Percentiles rank a stretch among this genome's conserved stretches.
phyloP scores from a whole-genome alignment of 2,113 vertebrate species.

The Corythornis cristatus region DNA sequence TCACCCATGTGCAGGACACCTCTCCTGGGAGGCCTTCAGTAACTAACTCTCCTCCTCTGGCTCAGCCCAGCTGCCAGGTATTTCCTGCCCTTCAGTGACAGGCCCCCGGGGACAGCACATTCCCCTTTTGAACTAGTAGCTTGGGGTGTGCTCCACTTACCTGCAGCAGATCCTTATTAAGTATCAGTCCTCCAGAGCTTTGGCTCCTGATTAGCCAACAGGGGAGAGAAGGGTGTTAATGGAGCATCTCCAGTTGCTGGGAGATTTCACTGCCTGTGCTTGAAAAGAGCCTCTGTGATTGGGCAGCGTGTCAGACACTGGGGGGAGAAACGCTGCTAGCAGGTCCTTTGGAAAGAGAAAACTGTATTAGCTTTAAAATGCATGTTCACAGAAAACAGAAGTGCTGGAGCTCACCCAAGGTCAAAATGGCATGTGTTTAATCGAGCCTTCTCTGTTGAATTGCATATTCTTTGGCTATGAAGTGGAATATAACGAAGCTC shows the following conservation, averaged over 20 bases:
- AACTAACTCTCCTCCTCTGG: not conserved
- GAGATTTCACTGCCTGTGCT: not conserved
- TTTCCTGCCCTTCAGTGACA: not conserved
- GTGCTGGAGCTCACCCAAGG: not conserved
- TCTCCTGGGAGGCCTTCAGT: not conserved
- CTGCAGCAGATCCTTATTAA: not conserved
- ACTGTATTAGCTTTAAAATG: not conserved
- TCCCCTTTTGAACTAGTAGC: not conserved
- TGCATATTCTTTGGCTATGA: not conserved
- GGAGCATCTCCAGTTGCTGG: slow-evolving; percentile 4
- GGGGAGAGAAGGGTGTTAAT: slow-evolving; percentile 17
- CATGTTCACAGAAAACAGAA: slow-evolving; percentile 1
- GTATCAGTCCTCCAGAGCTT: slow-evolving; percentile 1
- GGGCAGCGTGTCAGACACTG: not conserved
- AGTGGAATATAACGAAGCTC: not conserved
- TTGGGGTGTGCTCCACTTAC: not conserved
- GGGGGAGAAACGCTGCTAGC: not conserved
- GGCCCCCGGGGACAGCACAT: accelerated
- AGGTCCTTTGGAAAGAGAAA: not conserved
- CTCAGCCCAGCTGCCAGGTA: not conserved
- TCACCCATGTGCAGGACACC: not conserved
- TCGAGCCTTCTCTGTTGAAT: not conserved
- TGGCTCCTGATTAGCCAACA: not conserved
- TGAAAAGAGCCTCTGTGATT: not conserved
- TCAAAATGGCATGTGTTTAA: slow-evolving; percentile 14